Evolutionary conservation across 2,888 invertebrate genomes (phyloP), one percentile per base, ranked within the genome.

Genomic region (Xestia sexstrigata): DNA sequence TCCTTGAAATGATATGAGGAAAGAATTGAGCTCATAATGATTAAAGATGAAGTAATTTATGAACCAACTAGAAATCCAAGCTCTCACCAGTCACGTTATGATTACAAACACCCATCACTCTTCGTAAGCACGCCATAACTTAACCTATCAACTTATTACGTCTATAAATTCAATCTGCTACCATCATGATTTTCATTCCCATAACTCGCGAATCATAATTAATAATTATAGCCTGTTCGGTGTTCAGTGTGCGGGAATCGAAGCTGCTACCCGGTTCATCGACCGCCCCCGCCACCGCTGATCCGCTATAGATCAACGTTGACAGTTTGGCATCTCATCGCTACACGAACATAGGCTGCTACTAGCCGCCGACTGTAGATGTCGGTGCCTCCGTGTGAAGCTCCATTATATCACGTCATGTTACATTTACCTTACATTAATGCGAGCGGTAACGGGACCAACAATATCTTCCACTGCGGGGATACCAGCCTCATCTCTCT

Each of bases 271-370:
- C 84, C 77, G 84, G 84, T 85, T 87, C 87, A 84, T 80, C 76
- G 84, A 84, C 84, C 84, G 84, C 83, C 79, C 83, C 78, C 70
- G 74, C 74, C 70, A 74, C 80, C 60, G 84, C 80, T 83, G 87
- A 84, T 86, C 89, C 79, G 88, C 88, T 84, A 91, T 91, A 91
- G 90, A 92, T 92, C 91, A 91, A 87, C 82, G 89, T 84, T 81
- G 87, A 85, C 85, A 87, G 89, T 83, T 84, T 84, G 87, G 90
- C 90, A 89, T 88, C 89, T 87, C 89, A 85, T 87, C 87, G 88
- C 79, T 78, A 78, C 82, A 82, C 72, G 88, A 86, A 80, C 82
- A 78, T 85, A 78, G 88, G 88, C 87, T 85, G 87, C 90, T 86
- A 90, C 88, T 86, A 87, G 81, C 85, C 81, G 84, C 81, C 82